These are phyloP conservation scores for Entomobrya proxima DNA, from an alignment of 2,888 invertebrate species.

Conservation along the genomic window DNA sequence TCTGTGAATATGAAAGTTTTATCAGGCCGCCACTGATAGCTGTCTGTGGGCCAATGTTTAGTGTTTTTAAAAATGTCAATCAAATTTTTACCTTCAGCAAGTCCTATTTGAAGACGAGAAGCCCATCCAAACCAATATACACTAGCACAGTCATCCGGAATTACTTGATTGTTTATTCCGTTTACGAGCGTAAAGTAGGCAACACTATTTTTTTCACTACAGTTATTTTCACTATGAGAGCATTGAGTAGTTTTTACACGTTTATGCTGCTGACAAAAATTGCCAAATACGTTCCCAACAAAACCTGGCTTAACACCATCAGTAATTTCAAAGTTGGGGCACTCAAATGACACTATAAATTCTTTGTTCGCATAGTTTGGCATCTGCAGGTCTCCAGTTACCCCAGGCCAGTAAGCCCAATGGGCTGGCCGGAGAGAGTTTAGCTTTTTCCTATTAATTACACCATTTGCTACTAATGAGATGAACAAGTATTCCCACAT, in stretches of 20 bases:
- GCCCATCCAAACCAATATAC: neutral
- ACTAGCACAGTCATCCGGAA: neutral
- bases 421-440: neutral
- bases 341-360: neutral
- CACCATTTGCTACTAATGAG: neutral
- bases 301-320: neutral
- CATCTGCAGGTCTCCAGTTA: neutral
- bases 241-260: neutral
- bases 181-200: neutral
- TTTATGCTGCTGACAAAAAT: neutral
- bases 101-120: neutral
- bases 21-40: neutral
- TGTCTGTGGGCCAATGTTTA: neutral
- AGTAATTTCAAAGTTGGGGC: neutral
- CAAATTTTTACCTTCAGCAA: neutral
- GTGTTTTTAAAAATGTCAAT: neutral
- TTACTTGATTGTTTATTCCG: neutral
- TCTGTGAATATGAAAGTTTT: neutral
- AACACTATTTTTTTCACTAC: neutral
- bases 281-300: neutral
- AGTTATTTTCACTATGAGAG: neutral
- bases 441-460: neutral
- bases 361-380: neutral
- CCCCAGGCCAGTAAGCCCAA: neutral
- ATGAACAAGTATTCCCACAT: neutral